phyloP scores from a whole-genome alignment of 2,888 invertebrate genomes.

The Mythimna vitellina region DNA sequence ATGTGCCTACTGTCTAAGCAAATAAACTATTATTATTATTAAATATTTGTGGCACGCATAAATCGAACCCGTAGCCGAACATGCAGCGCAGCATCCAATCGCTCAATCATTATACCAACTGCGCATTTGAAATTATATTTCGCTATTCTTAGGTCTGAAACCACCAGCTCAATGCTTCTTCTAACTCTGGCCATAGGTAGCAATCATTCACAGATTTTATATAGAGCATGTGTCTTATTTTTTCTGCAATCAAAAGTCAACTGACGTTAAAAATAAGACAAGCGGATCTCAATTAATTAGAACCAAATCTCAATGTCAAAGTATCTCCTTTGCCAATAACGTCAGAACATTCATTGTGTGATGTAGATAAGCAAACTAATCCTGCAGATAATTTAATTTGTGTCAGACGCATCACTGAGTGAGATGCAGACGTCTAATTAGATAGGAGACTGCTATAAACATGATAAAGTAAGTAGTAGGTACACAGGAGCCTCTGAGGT shows the following conservation, averaged over 20 bases:
- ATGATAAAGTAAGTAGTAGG: constrained; percentile 10
- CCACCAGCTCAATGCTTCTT: too few species aligned
- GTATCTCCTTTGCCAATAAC: constrained; percentile 11
- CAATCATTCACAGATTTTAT: not conserved
- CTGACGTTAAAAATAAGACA: not conserved
- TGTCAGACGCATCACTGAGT: constrained; percentile 1
- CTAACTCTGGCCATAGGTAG: too few species aligned
- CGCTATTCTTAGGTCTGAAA: too few species aligned
- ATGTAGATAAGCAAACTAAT: constrained; percentile 21
- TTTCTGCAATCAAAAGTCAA: not conserved
- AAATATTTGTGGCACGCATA: too few species aligned
- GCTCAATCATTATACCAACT: too few species aligned
- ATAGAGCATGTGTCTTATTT: not conserved
- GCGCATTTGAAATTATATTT: too few species aligned
- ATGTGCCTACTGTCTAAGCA: too few species aligned
- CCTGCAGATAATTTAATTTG: constrained; percentile 25
- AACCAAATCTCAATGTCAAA: constrained; percentile 1
- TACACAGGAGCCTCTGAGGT: not conserved
- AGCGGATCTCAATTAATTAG: constrained; percentile 6
- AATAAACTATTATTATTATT: too few species aligned
- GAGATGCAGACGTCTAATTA: constrained; percentile 23
- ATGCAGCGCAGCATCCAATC: too few species aligned
- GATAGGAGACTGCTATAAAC: constrained; percentile 9
- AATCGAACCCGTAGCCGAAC: too few species aligned
- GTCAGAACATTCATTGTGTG: constrained; percentile 2